Evolutionary conservation across 1,140 invertebrate species (phyloP).

Genomic region (Lineus longissimus): DNA sequence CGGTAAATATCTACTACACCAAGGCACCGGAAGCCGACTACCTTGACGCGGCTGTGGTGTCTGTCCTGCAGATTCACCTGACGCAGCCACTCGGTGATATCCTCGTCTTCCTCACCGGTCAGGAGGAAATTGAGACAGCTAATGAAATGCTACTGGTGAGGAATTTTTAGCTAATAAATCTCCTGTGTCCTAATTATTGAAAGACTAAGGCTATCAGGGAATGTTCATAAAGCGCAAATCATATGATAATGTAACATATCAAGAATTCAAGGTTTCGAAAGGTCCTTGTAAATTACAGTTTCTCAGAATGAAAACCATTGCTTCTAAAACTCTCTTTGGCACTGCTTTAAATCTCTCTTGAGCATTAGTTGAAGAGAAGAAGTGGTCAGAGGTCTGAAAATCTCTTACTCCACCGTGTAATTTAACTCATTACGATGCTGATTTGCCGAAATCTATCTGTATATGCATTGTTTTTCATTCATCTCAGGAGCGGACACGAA

Average conservation of each 20-base stretch:
- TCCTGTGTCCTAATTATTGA: not conserved
- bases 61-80: constrained; percentile 95
- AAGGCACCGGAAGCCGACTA: constrained; percentile 98
- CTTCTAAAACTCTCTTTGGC: too few relatives aligned
- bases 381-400: too few relatives aligned
- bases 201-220: not conserved
- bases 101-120: constrained; percentile 92
- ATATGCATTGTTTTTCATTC: not conserved
- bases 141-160: constrained; percentile 76
- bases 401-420: too few relatives aligned
- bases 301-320: too few relatives aligned
- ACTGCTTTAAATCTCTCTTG: too few relatives aligned
- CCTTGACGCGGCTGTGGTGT: constrained; percentile 93
- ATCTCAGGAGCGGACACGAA: constrained; percentile 72
- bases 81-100: constrained; percentile 90
- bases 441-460: too few relatives aligned
- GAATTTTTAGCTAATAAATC: constrained; percentile 8
- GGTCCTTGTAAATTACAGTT: too few relatives aligned
- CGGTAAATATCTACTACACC: constrained; percentile 96
- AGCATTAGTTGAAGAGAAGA: too few relatives aligned
- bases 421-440: too few relatives aligned
- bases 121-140: constrained; percentile 94
- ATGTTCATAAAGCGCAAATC: too few relatives aligned
- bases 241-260: too few relatives aligned
- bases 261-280: too few relatives aligned